A percentile compares a stretch with the other conserved stretches of the same genome.
phyloP scores from a whole-genome alignment of 64 coral and sea anemone species.

The Montipora efflorescens region DNA sequence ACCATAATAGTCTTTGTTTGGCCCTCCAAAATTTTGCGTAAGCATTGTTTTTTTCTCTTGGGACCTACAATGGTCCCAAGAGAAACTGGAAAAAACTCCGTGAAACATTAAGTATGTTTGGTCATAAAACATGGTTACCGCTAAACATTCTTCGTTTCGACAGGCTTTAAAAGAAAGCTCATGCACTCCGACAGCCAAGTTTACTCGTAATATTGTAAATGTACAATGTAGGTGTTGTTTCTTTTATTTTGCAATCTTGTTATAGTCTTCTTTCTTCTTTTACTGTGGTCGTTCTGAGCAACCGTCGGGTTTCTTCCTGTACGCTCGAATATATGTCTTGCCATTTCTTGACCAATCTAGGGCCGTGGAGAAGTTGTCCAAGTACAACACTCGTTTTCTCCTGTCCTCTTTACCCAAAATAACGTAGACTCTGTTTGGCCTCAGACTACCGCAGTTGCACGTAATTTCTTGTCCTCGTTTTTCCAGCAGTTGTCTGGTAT shows the following conservation, averaged over 20 bases:
- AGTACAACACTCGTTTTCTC: slow-evolving; percentile 59
- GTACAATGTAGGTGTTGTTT: not conserved
- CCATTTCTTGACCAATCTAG: slow-evolving; percentile 85
- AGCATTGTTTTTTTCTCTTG: too few species aligned
- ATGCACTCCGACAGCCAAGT: too few species aligned
- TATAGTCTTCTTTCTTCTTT: not conserved
- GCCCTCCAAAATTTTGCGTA: too few species aligned
- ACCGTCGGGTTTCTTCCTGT: slow-evolving; percentile 64
- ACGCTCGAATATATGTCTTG: slow-evolving; percentile 72
- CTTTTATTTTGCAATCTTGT: not conserved
- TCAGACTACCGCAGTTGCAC: slow-evolving; percentile 77
- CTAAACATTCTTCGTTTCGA: too few species aligned
- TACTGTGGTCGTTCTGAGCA: slow-evolving; percentile 42
- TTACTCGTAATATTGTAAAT: not conserved
- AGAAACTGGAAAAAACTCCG: too few species aligned
- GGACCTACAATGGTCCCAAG: too few species aligned
- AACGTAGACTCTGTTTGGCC: slow-evolving; percentile 69
- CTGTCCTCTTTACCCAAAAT: slow-evolving; percentile 92
- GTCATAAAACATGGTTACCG: too few species aligned
- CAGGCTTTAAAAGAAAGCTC: too few species aligned
- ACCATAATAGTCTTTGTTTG: too few species aligned
- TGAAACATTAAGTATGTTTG: too few species aligned
- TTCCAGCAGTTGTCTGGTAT: slow-evolving; percentile 73
- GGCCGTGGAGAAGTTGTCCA: slow-evolving; percentile 82
- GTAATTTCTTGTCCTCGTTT: slow-evolving; percentile 80